Evolutionary conservation across 1,140 invertebrate genomes (phyloP).

Genomic region (Saccostrea cuccullata): DNA sequence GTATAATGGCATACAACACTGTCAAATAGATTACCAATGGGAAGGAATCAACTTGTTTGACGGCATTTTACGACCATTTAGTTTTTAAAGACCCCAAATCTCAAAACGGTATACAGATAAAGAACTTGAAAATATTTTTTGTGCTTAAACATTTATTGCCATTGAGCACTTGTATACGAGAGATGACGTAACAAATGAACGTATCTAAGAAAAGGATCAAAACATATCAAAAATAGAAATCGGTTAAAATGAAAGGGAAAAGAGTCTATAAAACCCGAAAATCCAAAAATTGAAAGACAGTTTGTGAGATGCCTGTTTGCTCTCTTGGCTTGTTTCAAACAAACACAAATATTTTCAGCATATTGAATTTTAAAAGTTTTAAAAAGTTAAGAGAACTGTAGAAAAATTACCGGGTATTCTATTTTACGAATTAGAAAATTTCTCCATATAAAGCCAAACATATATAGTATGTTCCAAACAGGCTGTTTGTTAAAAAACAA

Average conservation of each 20-base stretch:
- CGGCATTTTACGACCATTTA: not conserved
- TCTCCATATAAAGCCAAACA: not conserved
- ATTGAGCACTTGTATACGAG: not conserved
- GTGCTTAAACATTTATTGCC: conserved; percentile 8
- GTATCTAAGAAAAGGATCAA: not conserved
- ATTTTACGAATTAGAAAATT: not conserved
- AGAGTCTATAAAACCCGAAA: not conserved
- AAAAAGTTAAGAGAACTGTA: not conserved
- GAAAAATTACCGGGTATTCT: not conserved
- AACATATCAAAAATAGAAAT: not conserved
- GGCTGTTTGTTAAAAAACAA: not conserved
- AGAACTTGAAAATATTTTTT: not conserved
- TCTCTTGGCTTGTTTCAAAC: not conserved
- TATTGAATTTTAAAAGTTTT: not conserved
- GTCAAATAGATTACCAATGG: no score
- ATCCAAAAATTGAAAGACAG: conserved; percentile 25
- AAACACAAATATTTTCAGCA: not conserved
- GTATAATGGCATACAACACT: no score
- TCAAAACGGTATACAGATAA: not conserved
- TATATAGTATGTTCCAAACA: not conserved
- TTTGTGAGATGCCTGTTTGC: conserved; percentile 23
- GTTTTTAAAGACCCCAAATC: not conserved
- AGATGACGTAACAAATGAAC: conserved; percentile 14
- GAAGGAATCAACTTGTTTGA: no score
- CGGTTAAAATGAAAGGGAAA: not conserved